Conservation (phyloP, 1,140 invertebrate species). For the Macrotrachela quadricornifera region DNA sequence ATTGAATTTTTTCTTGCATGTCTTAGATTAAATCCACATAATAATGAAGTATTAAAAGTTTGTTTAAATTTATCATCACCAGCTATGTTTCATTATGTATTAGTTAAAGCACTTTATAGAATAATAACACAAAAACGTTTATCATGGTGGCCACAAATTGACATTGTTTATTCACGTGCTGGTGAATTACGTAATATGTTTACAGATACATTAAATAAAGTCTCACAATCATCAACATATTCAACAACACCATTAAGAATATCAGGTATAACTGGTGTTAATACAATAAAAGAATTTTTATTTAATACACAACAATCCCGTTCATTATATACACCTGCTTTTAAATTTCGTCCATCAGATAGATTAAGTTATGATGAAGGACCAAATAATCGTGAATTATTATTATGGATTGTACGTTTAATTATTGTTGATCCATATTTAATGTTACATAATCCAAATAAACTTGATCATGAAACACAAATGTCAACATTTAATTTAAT, state of each 20-base stretch:
- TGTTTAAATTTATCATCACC: slow-evolving; percentile 64
- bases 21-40: slow-evolving; percentile 86
- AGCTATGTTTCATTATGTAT: slow-evolving; percentile 72
- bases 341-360: slow-evolving; percentile 33
- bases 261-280: slow-evolving; percentile 10
- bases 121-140: slow-evolving; percentile 46
- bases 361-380: slow-evolving; percentile 54
- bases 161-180: slow-evolving; percentile 74
- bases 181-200: slow-evolving; percentile 77
- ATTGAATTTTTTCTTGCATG: slow-evolving; percentile 90
- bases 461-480: slow-evolving; percentile 78
- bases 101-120: slow-evolving; percentile 61
- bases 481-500: slow-evolving; percentile 81
- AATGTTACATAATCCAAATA: slow-evolving; percentile 80
- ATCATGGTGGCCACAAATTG: slow-evolving; percentile 91
- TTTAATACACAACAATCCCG: slow-evolving; percentile 65
- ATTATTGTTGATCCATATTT: slow-evolving; percentile 86
- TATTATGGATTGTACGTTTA: slow-evolving; percentile 68
- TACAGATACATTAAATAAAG: slow-evolving; percentile 79
- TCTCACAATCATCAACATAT: slow-evolving; percentile 18
- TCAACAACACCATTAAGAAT: slow-evolving; percentile 14
- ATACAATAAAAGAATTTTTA: slow-evolving; percentile 33
- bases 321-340: neutral
- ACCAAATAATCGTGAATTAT: slow-evolving; percentile 59
- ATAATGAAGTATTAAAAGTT: slow-evolving; percentile 80